phyloP scores from a whole-genome alignment of 2,113 vertebrate species.

The Macquaria ambigua region DNA sequence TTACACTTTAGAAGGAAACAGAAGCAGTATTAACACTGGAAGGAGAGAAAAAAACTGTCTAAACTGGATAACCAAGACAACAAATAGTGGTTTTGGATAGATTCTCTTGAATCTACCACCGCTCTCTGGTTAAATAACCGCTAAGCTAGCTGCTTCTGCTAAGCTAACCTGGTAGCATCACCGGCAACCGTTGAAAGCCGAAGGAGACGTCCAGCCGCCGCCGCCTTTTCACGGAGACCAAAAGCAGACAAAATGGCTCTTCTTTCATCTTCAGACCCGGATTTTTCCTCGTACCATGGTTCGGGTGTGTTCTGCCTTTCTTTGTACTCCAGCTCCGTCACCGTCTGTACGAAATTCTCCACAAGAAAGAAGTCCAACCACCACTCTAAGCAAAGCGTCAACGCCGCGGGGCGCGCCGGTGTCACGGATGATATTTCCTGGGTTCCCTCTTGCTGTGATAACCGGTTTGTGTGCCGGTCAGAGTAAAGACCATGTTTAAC shows the following conservation, averaged over 20 bases:
- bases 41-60: rapidly evolving
- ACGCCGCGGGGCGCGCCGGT: constrained; percentile 33
- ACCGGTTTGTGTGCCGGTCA: not conserved
- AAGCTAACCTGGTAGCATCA: constrained; percentile 48
- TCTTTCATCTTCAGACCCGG: constrained; percentile 19
- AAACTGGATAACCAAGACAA: rapidly evolving
- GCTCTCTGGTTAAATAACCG: too few relatives aligned
- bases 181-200: not conserved
- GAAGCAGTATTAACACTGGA: not conserved
- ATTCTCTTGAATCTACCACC: not conserved
- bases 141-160: constrained; percentile 18
- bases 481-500: constrained; percentile 29
- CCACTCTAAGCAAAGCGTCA: constrained; percentile 30
- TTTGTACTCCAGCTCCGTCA: not conserved
- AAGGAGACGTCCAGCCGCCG: not conserved
- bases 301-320: not conserved
- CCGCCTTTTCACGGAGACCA: not conserved
- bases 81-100: rapidly evolving
- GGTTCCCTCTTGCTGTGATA: not conserved
- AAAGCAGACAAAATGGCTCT: constrained; percentile 66
- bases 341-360: constrained; percentile 39
- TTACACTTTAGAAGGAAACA: not conserved
- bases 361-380: constrained; percentile 66
- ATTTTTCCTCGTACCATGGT: not conserved
- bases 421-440: constrained; percentile 55